Conservation (phyloP, 2,113 vertebrate species). For the Willisornis vidua region DNA sequence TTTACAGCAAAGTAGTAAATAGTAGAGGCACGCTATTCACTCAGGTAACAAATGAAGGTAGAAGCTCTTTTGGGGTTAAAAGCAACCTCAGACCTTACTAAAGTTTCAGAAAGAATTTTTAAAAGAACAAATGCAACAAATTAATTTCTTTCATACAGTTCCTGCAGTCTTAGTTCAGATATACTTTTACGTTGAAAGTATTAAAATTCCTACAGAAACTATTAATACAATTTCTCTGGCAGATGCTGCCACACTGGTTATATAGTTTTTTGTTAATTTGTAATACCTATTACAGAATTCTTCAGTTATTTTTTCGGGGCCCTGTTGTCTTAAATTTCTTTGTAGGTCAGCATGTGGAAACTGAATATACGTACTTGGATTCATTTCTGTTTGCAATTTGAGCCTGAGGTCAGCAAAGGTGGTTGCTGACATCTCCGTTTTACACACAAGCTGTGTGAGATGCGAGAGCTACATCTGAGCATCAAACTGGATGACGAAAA, state of each 20-base stretch:
- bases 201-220: not conserved
- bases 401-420: not conserved
- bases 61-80: not conserved
- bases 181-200: not conserved
- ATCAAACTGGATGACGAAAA: not conserved
- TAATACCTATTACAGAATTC: not conserved
- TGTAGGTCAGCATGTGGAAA: not conserved
- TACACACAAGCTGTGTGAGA: accelerated
- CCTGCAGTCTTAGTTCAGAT: not conserved
- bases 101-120: not conserved
- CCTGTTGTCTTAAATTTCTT: not conserved
- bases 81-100: not conserved
- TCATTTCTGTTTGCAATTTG: not conserved
- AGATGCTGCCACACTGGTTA: not conserved
- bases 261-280: not conserved
- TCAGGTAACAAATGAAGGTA: not conserved
- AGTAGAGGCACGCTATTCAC: not conserved
- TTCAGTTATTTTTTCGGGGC: not conserved
- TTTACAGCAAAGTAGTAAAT: not conserved
- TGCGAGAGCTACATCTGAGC: not conserved
- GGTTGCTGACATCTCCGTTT: not conserved
- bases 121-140: not conserved
- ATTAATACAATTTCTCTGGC: not conserved
- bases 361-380: not conserved
- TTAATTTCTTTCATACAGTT: not conserved